phyloP scores from a whole-genome alignment of 2,797 vertebrate species.

The Eleutherodactylus coqui region DNA sequence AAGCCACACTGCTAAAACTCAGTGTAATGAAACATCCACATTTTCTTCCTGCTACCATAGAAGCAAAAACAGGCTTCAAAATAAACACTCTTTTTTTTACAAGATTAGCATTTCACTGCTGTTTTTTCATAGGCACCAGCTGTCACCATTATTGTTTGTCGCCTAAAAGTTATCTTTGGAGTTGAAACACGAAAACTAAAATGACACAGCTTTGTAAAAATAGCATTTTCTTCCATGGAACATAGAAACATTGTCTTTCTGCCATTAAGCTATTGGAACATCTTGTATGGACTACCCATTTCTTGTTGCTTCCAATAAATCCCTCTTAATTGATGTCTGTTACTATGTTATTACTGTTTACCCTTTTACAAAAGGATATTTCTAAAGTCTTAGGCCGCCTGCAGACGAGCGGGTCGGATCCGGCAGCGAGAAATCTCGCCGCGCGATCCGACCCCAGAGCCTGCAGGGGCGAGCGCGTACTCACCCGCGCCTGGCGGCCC shows the following conservation, averaged over 20 bases:
- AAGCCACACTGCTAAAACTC: not conserved
- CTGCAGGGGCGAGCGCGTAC: too few species aligned
- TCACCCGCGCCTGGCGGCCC: too few species aligned
- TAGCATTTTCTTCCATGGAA: not conserved
- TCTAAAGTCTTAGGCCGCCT: too few species aligned
- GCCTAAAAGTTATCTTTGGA: slow-evolving; percentile 45
- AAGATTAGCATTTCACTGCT: slow-evolving; percentile 41
- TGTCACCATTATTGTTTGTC: slow-evolving; percentile 34
- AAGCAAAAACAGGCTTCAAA: slow-evolving; percentile 27
- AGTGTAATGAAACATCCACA: slow-evolving; percentile 11
- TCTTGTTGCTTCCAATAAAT: not conserved
- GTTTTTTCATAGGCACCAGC: slow-evolving; percentile 37
- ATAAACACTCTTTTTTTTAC: slow-evolving; percentile 14
- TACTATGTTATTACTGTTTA: not conserved
- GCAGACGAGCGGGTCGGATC: too few species aligned
- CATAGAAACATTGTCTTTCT: not conserved
- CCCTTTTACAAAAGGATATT: too few species aligned
- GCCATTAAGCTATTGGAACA: not conserved
- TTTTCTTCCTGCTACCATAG: slow-evolving; percentile 24
- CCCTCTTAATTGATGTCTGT: not conserved
- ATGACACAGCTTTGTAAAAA: slow-evolving; percentile 31
- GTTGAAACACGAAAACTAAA: slow-evolving; percentile 8
- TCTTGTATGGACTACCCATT: not conserved
- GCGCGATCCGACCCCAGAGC: too few species aligned
- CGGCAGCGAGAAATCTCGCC: too few species aligned